Base-by-base conservation (phyloP, 2,113 vertebrate species). In the Platysternon megacephalum region DNA sequence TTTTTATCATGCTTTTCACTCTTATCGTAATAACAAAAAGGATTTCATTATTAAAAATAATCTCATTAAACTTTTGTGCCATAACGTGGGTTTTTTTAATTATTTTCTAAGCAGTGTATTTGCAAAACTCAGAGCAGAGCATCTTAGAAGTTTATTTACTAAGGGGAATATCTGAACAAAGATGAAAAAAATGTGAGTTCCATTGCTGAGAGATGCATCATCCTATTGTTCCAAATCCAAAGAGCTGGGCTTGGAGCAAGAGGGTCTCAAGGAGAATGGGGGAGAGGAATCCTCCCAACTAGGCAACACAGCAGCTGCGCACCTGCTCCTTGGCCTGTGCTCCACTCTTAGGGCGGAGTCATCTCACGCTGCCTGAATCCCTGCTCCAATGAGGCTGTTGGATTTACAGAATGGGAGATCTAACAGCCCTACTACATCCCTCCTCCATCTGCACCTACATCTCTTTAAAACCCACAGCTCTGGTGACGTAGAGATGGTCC, bases 11-110 rank as follows among this genome's bases (percentile, higher is more conserved):
- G 86, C 87, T 78, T 8, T 95, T 95, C 85, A 84, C 79, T 86
- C 91, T 90, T 46, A 29, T 35, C 53, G 42, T 79, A 19, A 39
- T 91, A 92, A 53, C 92, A 96, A 92, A 48, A 56, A 90, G 8
- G 5, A 6, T 0, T 55, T 89, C 84, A 17, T 86, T 76, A 35
- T 92, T 83, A 42, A 78, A 79, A 89, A 65, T 48, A 42, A 42
- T 17, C 26, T 21, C 24, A 3, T 11, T 52, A 85, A 65, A 85
- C 84, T n/a, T 85, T 90, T 82, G n/a, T 51, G 48, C 42, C 88
- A 88, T 56, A 74, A 56, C 56, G 10, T 39, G 68, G 9, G 12
- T 53, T 5, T 52, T 52, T 39, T 11, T 24, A 32, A 52, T 44
- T 90, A 79, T 85, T 16, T 22, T 48, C 35, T 21, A n/a, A 48